Evolutionary conservation across 2,797 vertebrate species (phyloP).

Genomic region (Macrochelys suwanniensis): DNA sequence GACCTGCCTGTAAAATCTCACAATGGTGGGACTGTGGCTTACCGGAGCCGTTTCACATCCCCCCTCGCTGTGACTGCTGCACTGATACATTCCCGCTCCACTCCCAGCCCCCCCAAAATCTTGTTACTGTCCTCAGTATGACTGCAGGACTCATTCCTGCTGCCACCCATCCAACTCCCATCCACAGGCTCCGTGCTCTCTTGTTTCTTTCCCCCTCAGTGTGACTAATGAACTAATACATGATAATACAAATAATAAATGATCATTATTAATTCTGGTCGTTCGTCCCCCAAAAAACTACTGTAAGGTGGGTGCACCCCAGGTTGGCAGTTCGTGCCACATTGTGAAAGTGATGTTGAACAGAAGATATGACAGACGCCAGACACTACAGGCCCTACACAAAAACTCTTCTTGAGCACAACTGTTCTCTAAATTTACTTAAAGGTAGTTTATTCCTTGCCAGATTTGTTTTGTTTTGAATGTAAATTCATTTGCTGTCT

Average conservation of each 20-base stretch:
- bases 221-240: constrained; percentile 40
- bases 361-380: rapidly evolving
- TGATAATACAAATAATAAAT: background rate
- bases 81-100: constrained; percentile 50
- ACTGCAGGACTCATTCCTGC: constrained; percentile 44
- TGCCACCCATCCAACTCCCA: constrained; percentile 13
- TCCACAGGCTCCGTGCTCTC: constrained; percentile 25
- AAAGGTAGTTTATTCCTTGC: background rate
- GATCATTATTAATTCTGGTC: constrained; percentile 18
- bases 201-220: constrained; percentile 34
- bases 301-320: background rate
- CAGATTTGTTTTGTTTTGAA: background rate
- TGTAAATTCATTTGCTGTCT: background rate
- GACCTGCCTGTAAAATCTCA: background rate
- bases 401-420: background rate
- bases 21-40: background rate
- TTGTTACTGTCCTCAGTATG: constrained; percentile 41
- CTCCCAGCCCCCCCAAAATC: background rate
- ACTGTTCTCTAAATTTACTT: background rate
- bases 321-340: background rate
- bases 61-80: constrained; percentile 48
- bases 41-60: constrained; percentile 22
- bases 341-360: constrained; percentile 1
- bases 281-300: background rate
- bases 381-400: background rate